These are phyloP conservation scores for Nebria brevicollis DNA, from an alignment of 2,888 invertebrate genomes.

Conservation along the genomic window DNA sequence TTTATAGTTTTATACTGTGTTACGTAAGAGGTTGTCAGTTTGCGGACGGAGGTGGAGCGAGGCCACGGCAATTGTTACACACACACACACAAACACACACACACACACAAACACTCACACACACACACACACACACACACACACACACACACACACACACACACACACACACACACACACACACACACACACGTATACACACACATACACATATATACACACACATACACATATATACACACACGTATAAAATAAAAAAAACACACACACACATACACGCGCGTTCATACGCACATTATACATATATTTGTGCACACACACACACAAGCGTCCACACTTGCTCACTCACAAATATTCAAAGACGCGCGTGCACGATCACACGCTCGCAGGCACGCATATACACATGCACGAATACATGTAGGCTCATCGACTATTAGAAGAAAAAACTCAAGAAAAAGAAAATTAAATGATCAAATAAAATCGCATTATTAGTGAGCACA, in stretches of 20 bases:
- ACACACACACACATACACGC: no score
- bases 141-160: neutral
- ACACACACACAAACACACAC: neutral
- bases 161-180: no score
- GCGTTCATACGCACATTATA: no score
- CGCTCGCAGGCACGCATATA: neutral
- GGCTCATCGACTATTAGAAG: neutral
- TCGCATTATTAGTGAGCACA: neutral
- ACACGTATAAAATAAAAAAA: neutral
- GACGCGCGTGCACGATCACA: no score
- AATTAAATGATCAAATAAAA: neutral
- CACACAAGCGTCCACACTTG: neutral
- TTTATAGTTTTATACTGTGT: conserved; percentile 11
- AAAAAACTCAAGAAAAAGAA: neutral
- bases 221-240: no score
- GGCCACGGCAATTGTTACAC: conserved; percentile 22
- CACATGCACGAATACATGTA: neutral
- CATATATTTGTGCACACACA: no score
- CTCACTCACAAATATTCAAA: neutral
- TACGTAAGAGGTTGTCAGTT: conserved; percentile 17
- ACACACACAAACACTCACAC: neutral
- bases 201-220: neutral
- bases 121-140: neutral
- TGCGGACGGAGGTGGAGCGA: conserved; percentile 18
- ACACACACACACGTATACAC: neutral